Conservation (phyloP, 2,888 invertebrate species). For the Acleris sparsana region DNA sequence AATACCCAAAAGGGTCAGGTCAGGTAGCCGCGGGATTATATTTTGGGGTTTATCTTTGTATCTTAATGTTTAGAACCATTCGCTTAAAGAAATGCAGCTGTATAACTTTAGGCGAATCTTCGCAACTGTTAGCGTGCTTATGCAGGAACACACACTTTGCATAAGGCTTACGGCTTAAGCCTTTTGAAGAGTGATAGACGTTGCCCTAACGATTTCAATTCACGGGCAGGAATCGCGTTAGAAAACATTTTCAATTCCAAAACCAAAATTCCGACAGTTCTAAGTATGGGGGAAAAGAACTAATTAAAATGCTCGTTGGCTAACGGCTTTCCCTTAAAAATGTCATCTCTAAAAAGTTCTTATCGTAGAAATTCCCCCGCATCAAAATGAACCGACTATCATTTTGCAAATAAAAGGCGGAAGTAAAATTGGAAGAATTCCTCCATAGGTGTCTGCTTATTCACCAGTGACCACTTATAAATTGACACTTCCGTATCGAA, state of each 20-base stretch:
- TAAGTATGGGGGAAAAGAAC: not conserved
- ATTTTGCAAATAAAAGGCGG: too few relatives aligned
- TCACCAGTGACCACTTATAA: too few relatives aligned
- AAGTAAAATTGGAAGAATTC: too few relatives aligned
- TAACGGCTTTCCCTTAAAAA: conserved; percentile 6
- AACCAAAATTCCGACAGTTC: conserved; percentile 10
- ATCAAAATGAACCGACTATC: too few relatives aligned
- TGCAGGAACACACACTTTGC: too few relatives aligned
- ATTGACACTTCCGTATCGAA: too few relatives aligned
- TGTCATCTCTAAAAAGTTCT: not conserved
- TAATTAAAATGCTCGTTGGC: conserved; percentile 18
- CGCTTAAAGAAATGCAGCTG: too few relatives aligned
- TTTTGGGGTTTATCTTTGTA: not conserved
- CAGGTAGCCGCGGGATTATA: conserved; percentile 21
- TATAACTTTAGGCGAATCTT: too few relatives aligned
- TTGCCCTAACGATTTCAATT: not conserved
- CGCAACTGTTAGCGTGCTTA: too few relatives aligned
- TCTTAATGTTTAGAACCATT: not conserved
- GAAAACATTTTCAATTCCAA: not conserved
- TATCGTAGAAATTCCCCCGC: not conserved
- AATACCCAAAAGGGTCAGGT: conserved; percentile 23
- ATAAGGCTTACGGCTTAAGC: too few relatives aligned
- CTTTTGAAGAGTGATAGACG: not conserved
- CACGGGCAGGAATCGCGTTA: not conserved
- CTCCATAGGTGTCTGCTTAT: too few relatives aligned